Evolutionary conservation across 2,113 vertebrate species (phyloP), one percentile per base, ranked within the genome.

Genomic region (pig (Sus scrofa)): DNA sequence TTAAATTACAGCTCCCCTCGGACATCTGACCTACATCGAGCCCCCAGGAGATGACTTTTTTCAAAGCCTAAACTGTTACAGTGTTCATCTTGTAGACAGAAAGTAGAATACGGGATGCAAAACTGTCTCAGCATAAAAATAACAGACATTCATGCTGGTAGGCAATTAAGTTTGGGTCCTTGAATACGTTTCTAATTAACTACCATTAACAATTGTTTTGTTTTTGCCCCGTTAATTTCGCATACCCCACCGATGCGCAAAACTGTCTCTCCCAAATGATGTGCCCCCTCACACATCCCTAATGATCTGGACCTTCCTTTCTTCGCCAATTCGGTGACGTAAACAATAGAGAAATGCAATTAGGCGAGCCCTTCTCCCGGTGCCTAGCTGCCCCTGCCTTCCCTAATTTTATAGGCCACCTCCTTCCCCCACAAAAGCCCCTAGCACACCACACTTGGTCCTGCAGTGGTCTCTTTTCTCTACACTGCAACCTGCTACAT

Each of bases 161-260:
- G 89, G 74, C 93, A 97, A 98, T 97, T 97, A 97, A 98, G 98
- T 98, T 93, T 97, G 90, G 95, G 96, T 98, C 94, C 93, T 96
- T 98, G 97, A 97, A 78, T 90, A 95, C 90, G 96, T 97, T 98
- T 97, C 97, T 98, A 98, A 98, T 98, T 98, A 98, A 98, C 91
- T 97, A 92, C 96, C 98, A 97, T 97, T 96, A 98, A 94, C 96
- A 89, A 96, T 95, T 96, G 95, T 97, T 97, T 98, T 96, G 97
- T 97, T 98, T 97, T 95, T 94, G 96, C 85, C 86, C 97, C 96
- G 91, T 97, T 98, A 84, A 93, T 98, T 98, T 97, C 95, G 93
- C 94, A 94, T 91, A 98, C 92, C 93, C 98, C 96, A 16, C 18
- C 95, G 91, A 95, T 96, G 92, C 77, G 78, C 92, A 96, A 97